Base-by-base conservation (phyloP, 1,140 invertebrate species). In the Bacillus rossius region DNA sequence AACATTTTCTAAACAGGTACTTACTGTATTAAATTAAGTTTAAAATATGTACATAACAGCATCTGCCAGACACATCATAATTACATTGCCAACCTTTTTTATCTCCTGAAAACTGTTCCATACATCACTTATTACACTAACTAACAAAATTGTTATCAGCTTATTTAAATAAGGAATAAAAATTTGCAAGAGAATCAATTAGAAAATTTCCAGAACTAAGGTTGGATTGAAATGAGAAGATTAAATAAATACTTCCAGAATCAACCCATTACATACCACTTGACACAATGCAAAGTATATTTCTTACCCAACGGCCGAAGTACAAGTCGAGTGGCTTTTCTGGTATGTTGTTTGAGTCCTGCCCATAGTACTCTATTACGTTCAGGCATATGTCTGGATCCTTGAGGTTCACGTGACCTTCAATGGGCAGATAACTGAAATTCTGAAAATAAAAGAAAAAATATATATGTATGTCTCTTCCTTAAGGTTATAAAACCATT, bases 291-390 rank as follows among this genome's bases (percentile, higher is more conserved):
- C n/a, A n/a, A n/a, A n/a, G n/a, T n/a, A n/a, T n/a, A n/a, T n/a
- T n/a, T n/a, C 77, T 78, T 79, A 94, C 91, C 84, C 85, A 87
- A 80, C 84, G 79, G 23, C 93, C 92, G 78, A 96, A 94, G 70
- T 92, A 89, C 22, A 92, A 70, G 60, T 87, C 77, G 69, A 84
- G 76, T 26, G 93, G 92, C 51, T 84, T 53, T 40, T 84, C 77
- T 8, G 90, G 88, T 40, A 86, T 82, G 68, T 78, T 79, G 63
- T 85, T 87, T 13, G 87, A 81, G 72, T 91, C 81, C 19, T 84
- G 69, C 37, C 92, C 92, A 82, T 92, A 96, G 76, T 91, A 93
- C 71, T 96, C 93, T 60, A 96, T 81, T 60, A 93, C 88, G 64
- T 84, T 82, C 59, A 94, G 82, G 58, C 76, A 84, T 14, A 86